These are phyloP conservation scores for Stenolophus ochropezus DNA, from an alignment of 2,888 invertebrate species.

Conservation along the genomic window DNA sequence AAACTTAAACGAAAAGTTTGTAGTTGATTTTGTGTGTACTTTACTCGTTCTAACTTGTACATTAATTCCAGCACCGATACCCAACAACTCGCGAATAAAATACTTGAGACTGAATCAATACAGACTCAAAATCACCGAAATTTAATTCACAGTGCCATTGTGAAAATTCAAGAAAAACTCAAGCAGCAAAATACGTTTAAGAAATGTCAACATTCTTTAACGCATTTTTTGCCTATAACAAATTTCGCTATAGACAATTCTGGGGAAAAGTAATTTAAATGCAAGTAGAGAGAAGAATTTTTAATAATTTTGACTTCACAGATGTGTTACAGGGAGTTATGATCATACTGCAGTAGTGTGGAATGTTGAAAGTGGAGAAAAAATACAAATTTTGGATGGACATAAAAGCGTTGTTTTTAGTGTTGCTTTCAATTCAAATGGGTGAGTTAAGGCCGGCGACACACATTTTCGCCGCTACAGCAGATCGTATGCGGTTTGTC, in stretches of 20 bases:
- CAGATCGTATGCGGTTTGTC: too few species aligned
- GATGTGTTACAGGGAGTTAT: slow-evolving; percentile 88
- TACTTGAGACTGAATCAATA: slow-evolving; percentile 75
- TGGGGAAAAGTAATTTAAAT: slow-evolving; percentile 75
- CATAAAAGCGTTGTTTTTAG: slow-evolving; percentile 90
- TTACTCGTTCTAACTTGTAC: not conserved
- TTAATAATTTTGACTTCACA: slow-evolving; percentile 68
- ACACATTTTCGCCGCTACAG: too few species aligned
- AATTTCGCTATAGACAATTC: slow-evolving; percentile 83
- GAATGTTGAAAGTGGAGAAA: slow-evolving; percentile 82
- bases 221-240: slow-evolving; percentile 83
- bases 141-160: slow-evolving; percentile 62
- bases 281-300: not conserved
- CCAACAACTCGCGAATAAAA: slow-evolving; percentile 74
- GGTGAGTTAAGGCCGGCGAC: too few species aligned
- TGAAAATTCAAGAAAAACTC: slow-evolving; percentile 78
- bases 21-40: not conserved
- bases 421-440: slow-evolving; percentile 76
- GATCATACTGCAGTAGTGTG: slow-evolving; percentile 90
- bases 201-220: slow-evolving; percentile 79
- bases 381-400: slow-evolving; percentile 81
- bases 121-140: slow-evolving; percentile 14
- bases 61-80: slow-evolving; percentile 75
- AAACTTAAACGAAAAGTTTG: slow-evolving; percentile 47
- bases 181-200: slow-evolving; percentile 79